Conservation (phyloP, 2,113 vertebrate species). For the Nibea coibor region DNA sequence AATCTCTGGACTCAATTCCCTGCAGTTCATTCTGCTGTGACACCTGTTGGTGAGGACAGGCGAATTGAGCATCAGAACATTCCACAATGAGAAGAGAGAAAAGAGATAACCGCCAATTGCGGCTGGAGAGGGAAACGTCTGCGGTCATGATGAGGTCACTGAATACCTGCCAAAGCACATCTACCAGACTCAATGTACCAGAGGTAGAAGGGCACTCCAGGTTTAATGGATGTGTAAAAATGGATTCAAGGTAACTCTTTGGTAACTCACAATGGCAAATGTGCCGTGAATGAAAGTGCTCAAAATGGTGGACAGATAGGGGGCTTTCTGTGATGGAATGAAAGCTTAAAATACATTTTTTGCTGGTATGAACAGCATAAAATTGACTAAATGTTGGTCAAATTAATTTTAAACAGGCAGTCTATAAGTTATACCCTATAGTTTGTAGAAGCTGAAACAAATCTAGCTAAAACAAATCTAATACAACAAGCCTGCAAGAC, state of each 20-base stretch:
- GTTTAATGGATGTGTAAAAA: constrained; percentile 66
- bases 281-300: constrained; percentile 13
- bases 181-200: constrained; percentile 57
- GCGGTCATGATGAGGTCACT: constrained; percentile 66
- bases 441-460: background rate
- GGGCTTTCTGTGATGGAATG: background rate
- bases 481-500: background rate
- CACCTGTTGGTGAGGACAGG: constrained; percentile 65
- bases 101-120: constrained; percentile 65
- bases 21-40: constrained; percentile 67
- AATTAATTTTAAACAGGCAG: background rate
- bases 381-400: background rate
- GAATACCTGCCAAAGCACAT: constrained; percentile 70
- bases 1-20: constrained; percentile 66
- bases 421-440: background rate
- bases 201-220: constrained; percentile 34
- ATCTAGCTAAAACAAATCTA: background rate
- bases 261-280: constrained; percentile 41
- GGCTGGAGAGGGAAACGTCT: constrained; percentile 46
- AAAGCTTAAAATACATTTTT: constrained; percentile 5
- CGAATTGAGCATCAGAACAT: constrained; percentile 60
- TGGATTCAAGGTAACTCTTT: constrained; percentile 42
- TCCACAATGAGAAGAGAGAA: constrained; percentile 52
- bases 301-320: background rate
- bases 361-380: constrained; percentile 2